Base-by-base conservation (phyloP, 2,113 vertebrate species). In the Cricetomys ansorgei region DNA sequence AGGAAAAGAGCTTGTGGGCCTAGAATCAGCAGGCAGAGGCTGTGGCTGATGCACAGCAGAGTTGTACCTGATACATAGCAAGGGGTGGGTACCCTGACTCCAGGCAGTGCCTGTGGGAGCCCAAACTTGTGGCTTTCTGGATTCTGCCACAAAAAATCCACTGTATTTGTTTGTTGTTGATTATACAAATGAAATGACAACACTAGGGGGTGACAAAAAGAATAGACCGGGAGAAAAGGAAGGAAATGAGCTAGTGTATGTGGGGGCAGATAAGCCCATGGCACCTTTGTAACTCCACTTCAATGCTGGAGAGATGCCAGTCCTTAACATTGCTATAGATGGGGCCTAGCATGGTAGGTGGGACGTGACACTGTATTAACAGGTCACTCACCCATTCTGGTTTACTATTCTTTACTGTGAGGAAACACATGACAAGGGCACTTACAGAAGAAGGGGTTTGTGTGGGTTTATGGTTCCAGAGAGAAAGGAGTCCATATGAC, bases 311-410 rank as follows among this genome's bases (percentile, higher is more conserved):
- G 40, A 88, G 67, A 43, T 6, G 21, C 40, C 7, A 19, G 75
- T 48, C n/a, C 55, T 62, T 64, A 15, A 15, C 21, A 31, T 19
- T 59, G 76, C 57, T 57, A 4, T 64, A 21, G 8, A 67, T 11
- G 37, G 53, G 53, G 9, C 62, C 45, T 21, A 48, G 50, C 25
- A 16, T 91, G 31, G 62, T 16, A 13, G 43, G 4, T 25, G 62
- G 5, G 13, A 57, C 40, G n/a, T 10, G 45, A 3, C 0, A 8
- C 12, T 37, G 10, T 25, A 8, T 12, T 5, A 8, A 15, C 0
- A 4, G 13, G 65, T 9, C 37, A 13, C 50, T 31, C 4, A 8
- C 1, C 0, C 59, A 13, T 27, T 59, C 62, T 19, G 19, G 17
- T 29, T 40, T 15, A 23, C 37, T 73, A 25, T 64, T 64, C 25